phyloP scores from a whole-genome alignment of 2,888 invertebrate genomes.

The Caenorhabditis sp. region DNA sequence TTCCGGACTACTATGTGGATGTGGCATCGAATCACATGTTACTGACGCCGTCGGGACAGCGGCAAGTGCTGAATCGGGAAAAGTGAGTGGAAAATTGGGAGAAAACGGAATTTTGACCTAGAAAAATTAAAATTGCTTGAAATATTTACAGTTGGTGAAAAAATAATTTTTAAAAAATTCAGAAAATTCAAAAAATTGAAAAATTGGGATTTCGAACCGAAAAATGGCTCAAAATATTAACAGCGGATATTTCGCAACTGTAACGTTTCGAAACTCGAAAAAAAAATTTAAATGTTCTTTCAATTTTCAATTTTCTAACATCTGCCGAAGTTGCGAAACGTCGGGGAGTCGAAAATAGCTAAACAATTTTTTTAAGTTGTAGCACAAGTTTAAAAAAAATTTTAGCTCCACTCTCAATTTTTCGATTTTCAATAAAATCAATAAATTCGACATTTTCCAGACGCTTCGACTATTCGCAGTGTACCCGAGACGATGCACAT shows the following conservation, averaged over 20 bases:
- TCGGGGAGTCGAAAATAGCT: too few relatives aligned
- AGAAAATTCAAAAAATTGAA: neutral
- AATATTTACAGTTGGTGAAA: too few relatives aligned
- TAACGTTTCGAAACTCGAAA: too few relatives aligned
- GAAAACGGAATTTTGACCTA: neutral
- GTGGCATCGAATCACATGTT: slow-evolving; percentile 59
- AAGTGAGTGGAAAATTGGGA: slow-evolving; percentile 23
- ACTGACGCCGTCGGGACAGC: slow-evolving; percentile 62
- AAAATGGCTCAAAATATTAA: too few relatives aligned
- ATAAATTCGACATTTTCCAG: slow-evolving; percentile 6
- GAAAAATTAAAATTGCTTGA: neutral
- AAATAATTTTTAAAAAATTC: neutral
- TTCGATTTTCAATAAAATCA: neutral
- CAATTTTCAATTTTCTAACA: too few relatives aligned
- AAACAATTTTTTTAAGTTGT: too few relatives aligned
- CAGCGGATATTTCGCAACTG: too few relatives aligned
- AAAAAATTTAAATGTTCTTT: too few relatives aligned
- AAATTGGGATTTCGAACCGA: too few relatives aligned
- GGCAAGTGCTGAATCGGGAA: slow-evolving; percentile 65
- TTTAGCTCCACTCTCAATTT: neutral
- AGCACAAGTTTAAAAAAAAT: neutral
- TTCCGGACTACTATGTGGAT: slow-evolving; percentile 69
- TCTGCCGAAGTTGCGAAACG: too few relatives aligned
- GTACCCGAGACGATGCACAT: slow-evolving; percentile 33
- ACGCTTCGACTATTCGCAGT: slow-evolving; percentile 54